These are phyloP conservation scores for Botrylloides violaceus DNA, from an alignment of 23 tunicate species.

Conservation along the genomic window DNA sequence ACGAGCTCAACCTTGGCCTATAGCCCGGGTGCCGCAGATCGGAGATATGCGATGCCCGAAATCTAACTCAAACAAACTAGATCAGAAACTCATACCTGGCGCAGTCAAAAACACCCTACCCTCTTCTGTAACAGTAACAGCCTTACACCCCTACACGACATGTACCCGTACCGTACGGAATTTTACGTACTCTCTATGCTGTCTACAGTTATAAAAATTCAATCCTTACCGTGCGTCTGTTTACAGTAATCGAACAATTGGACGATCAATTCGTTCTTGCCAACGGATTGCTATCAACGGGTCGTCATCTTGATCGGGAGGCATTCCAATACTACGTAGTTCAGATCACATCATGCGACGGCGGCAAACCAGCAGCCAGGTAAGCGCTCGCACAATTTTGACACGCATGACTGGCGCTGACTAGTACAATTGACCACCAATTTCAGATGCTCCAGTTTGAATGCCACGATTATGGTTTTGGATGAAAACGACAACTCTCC, in stretches of 20 bases:
- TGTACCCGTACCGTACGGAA: too few species aligned
- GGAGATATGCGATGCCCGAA: too few species aligned
- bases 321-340: conserved; percentile 11
- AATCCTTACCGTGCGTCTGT: too few species aligned
- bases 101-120: too few species aligned
- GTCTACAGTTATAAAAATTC: too few species aligned
- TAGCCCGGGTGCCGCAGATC: too few species aligned
- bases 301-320: conserved; percentile 12
- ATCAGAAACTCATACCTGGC: too few species aligned
- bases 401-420: background rate
- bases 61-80: too few species aligned
- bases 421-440: background rate
- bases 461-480: conserved; percentile 37
- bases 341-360: conserved; percentile 11
- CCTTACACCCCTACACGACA: too few species aligned
- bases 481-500: conserved; percentile 79
- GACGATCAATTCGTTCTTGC: background rate
- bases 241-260: background rate
- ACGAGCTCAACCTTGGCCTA: background rate
- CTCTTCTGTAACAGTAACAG: too few species aligned
- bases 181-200: too few species aligned
- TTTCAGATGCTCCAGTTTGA: conserved; percentile 39
- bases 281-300: conserved; percentile 15
- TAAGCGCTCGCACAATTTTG: conserved; percentile 1
- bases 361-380: conserved; percentile 18